Evolutionary conservation across 2,113 vertebrate genomes (phyloP), one percentile per base, ranked within the genome.

Genomic region (Salminus brasiliensis): DNA sequence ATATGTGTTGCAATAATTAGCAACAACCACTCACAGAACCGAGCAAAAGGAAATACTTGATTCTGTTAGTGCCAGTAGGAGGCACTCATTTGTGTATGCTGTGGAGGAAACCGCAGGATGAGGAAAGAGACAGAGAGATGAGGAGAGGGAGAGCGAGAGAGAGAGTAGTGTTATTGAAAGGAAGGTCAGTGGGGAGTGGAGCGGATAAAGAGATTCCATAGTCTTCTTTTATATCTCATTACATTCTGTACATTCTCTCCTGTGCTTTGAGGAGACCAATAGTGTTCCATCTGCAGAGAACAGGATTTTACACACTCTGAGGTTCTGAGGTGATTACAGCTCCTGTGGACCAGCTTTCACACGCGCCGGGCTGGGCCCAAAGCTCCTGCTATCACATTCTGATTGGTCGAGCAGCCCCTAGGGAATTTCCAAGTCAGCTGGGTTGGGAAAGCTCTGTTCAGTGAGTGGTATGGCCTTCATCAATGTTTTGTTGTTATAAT

Each of bases 131-230:
- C 1, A 80, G 5, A 43, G 36, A 63, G 47, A 83, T 3, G 6
- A 30, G 41, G 43, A 52, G 12, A 9, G 57, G 5, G 25, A 41
- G 29, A 36, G 18, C 25, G 2, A 72, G 41, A 36, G 8, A 59
- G 25, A 45, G 30, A 53, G 16, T 5, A 74, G 53, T 16, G 12
- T 3, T 55, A 4, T 18, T 49, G 41, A 78, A 71, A 55, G 71
- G 16, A 72, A 79, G 55, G 53, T 83, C 81, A 63, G 10, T 78
- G 29, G 71, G 53, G 71, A 82, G 21, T 10, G 59, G 1, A 45
- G 52, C 67, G 66, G 68, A 79, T 67, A 63, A 77, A 77, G 36
- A 45, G 36, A 30, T 72, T 69, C 41, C 9, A 57, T 29, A 57
- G 49, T 5, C 25, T 25, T 65, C 23, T 43, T 73, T 80, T 49